These are phyloP conservation scores for Nematolebias whitei DNA, from an alignment of 2,113 vertebrate species.

Conservation along the genomic window DNA sequence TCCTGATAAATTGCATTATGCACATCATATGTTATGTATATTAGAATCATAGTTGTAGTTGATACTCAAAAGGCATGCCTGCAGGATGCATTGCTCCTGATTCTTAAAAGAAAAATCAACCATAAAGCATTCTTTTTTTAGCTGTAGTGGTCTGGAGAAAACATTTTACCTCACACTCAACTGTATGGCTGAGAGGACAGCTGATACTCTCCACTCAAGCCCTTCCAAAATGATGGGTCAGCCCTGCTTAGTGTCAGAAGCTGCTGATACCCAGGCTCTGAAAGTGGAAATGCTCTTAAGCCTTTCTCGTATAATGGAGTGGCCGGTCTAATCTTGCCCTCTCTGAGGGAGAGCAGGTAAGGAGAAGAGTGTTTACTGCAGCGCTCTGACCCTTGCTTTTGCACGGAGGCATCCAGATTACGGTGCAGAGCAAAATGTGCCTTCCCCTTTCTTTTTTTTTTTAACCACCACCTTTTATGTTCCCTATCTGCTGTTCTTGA, in stretches of 20 bases:
- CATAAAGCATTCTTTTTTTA: not conserved
- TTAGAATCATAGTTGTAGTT: conserved; percentile 51
- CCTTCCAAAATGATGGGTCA: conserved; percentile 72
- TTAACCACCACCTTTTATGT: conserved; percentile 23
- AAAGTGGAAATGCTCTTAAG: conserved; percentile 75
- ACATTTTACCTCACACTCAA: conserved; percentile 11
- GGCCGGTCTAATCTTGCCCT: conserved; percentile 70
- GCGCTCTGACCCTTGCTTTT: conserved; percentile 61
- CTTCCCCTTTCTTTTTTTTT: not conserved
- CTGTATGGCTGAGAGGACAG: conserved; percentile 35
- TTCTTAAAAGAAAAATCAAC: conserved; percentile 7
- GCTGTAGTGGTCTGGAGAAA: conserved; percentile 5
- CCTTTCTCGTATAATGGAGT: conserved; percentile 66
- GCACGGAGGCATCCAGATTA: conserved; percentile 51
- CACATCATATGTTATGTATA: conserved; percentile 42
- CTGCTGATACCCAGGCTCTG: conserved; percentile 69
- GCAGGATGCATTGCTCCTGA: not conserved
- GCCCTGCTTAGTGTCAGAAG: conserved; percentile 74
- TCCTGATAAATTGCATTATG: conserved; percentile 55
- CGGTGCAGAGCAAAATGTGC: conserved; percentile 20
- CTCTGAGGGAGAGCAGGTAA: conserved; percentile 61
- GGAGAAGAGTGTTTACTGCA: conserved; percentile 48
- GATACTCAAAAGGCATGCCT: conserved; percentile 9
- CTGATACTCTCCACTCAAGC: conserved; percentile 36
- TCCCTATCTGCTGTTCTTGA: conserved; percentile 17